Percentiles rank a stretch among this genome's conserved stretches.
phyloP scores from a whole-genome alignment of 2,113 vertebrate genomes.

The Xenopus laevis region DNA sequence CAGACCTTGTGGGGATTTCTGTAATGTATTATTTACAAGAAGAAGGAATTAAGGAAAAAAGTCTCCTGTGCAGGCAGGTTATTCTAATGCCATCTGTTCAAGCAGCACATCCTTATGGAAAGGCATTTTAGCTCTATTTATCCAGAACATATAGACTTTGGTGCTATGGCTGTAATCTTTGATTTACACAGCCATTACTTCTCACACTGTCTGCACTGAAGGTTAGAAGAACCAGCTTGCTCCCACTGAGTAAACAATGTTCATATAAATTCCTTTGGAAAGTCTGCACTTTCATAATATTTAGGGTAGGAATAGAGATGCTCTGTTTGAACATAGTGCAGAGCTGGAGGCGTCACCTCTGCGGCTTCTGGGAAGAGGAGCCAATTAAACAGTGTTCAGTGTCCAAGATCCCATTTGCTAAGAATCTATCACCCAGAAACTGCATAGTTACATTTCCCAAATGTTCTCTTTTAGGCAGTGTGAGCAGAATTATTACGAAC shows the following conservation, averaged over 20 bases:
- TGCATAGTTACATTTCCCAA: neutral
- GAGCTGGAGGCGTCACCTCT: constrained; percentile 55
- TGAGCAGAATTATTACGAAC: no score
- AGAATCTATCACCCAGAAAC: constrained; percentile 12
- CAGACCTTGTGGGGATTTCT: constrained; percentile 24
- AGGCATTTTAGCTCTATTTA: constrained; percentile 35
- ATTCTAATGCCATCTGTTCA: constrained; percentile 28
- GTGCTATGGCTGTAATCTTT: constrained; percentile 38
- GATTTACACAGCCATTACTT: constrained; percentile 37
- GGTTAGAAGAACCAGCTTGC: constrained; percentile 54
- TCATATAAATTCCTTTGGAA: constrained; percentile 61
- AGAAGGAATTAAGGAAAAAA: neutral
- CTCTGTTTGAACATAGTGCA: constrained; percentile 57
- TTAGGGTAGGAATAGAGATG: constrained; percentile 57
- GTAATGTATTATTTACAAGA: constrained; percentile 6
- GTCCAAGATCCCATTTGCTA: constrained; percentile 35
- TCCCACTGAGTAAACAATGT: constrained; percentile 58
- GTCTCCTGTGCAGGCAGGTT: constrained; percentile 20
- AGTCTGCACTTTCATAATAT: constrained; percentile 54
- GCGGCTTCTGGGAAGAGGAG: constrained; percentile 45
- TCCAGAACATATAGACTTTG: constrained; percentile 14
- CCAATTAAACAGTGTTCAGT: constrained; percentile 56
- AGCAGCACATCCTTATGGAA: neutral
- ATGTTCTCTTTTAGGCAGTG: neutral
- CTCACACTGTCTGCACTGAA: constrained; percentile 31